Evolutionary conservation across 2,113 vertebrate genomes (phyloP), one percentile per base, ranked within the genome.

Genomic region (Oxyruncus cristatus): DNA sequence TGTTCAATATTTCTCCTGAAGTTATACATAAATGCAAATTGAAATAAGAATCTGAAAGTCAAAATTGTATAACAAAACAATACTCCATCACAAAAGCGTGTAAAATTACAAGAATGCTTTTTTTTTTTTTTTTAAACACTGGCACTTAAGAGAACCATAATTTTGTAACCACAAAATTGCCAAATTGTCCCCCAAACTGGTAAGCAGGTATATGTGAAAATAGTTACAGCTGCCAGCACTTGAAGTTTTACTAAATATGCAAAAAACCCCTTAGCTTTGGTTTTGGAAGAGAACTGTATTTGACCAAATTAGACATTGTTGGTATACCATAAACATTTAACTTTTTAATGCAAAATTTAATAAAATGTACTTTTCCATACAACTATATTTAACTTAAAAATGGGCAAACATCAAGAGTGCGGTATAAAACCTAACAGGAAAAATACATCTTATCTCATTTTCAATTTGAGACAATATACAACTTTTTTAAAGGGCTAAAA

Each of bases 31-130:
- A 98, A 98, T 96, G 98, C 98, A 98, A 98, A 98, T 97, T 97
- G 98, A 98, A 98, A 97, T 97, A 98, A 98, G 97, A 98, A 98
- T 98, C 97, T 97, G 96, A 97, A 98, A 98, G 97, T 98, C 96
- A 98, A 98, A 98, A 98, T 98, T 96, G 98, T 97, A 97, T 98
- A 98, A 98, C 98, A 98, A 98, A 98, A 98, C 97, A 98, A 98
- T 98, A 98, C 97, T 98, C 97, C 97, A 98, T 98, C 98, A 98
- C 98, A 98, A 98, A 98, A 98, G 97, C 97, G 96, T 97, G 97
- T 98, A 98, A 98, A 98, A 98, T 98, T 97, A 98, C 98, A 98
- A 98, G 98, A 98, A 98, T 91, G 97, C 97, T 97, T 93, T 98
- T 92, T 52, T 80, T 96, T 80, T 96, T 78, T 47, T 87, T 88